phyloP scores from a whole-genome alignment of 1,140 invertebrate genomes.

The Atta texana region DNA sequence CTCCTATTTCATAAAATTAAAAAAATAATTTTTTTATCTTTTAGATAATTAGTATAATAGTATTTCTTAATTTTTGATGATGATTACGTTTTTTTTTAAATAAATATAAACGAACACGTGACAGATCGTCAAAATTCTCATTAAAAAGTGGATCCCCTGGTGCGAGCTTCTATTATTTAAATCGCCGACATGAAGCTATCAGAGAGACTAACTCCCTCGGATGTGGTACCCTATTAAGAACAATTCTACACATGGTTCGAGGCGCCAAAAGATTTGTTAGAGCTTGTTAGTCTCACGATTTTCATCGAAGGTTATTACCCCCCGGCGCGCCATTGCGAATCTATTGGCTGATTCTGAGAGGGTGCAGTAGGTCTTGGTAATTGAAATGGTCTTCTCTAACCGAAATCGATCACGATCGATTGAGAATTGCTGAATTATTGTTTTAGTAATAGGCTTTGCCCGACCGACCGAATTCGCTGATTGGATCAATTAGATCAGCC shows the following conservation, averaged over 20 bases:
- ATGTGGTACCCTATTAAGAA: conserved; percentile 75
- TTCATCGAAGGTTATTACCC: conserved; percentile 66
- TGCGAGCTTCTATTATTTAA: conserved; percentile 80
- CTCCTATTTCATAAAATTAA: not conserved
- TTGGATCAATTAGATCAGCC: conserved; percentile 7
- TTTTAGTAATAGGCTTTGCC: conserved; percentile 62
- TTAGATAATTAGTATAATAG: not conserved
- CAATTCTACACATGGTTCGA: conserved; percentile 82
- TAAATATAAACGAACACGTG: conserved; percentile 75
- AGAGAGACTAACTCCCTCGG: conserved; percentile 65
- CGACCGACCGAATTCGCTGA: not conserved
- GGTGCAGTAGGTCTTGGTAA: conserved; percentile 43
- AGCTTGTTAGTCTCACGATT: conserved; percentile 79
- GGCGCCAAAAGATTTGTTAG: conserved; percentile 83
- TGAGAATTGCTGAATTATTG: conserved; percentile 30
- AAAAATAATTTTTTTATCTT: not conserved
- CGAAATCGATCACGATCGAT: conserved; percentile 52
- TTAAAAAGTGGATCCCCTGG: conserved; percentile 78
- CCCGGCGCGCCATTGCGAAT: conserved; percentile 68
- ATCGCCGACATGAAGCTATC: conserved; percentile 65
- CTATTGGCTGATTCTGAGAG: conserved; percentile 67
- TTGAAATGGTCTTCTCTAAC: conserved; percentile 72
- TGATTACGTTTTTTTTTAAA: not conserved
- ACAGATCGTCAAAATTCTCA: conserved; percentile 75
- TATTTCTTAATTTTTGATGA: not conserved